Conservation (phyloP, 1,140 invertebrate genomes). For the Tetragonula clypearis region DNA sequence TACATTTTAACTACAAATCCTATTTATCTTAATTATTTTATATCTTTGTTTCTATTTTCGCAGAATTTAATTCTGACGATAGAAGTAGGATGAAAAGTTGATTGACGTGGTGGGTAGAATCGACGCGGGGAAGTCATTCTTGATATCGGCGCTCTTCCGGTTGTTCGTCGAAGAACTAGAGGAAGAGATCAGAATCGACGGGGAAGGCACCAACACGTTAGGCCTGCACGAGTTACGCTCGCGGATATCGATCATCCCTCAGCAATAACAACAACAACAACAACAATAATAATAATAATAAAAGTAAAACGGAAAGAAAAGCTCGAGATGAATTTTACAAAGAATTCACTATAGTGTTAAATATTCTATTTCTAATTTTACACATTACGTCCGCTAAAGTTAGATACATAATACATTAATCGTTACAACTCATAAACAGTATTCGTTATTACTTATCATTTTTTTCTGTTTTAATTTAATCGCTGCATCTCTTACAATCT, state of each 20-base stretch:
- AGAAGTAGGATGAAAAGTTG: constrained; percentile 87
- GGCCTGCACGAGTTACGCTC: constrained; percentile 87
- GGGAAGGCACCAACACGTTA: constrained; percentile 84
- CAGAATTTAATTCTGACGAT: constrained; percentile 84
- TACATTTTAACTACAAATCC: too few species aligned
- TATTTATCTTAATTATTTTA: too few species aligned
- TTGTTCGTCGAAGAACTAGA: constrained; percentile 71
- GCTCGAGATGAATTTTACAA: not conserved
- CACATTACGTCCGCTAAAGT: constrained; percentile 13
- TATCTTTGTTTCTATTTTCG: not conserved
- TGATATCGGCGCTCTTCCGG: constrained; percentile 89
- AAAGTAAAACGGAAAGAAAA: not conserved
- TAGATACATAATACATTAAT: constrained; percentile 28
- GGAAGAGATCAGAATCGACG: constrained; percentile 85
- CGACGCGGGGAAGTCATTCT: constrained; percentile 92
- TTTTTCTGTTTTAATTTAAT: constrained; percentile 14
- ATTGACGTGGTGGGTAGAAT: constrained; percentile 89
- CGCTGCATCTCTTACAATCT: not conserved
- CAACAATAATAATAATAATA: too few species aligned
- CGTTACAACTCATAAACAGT: constrained; percentile 11
- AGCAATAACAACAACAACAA: constrained; percentile 79
- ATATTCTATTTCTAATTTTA: constrained; percentile 19
- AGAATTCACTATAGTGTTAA: not conserved
- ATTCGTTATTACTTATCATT: not conserved
- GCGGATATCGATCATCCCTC: constrained; percentile 92